Base-by-base conservation (phyloP, 2,888 invertebrate genomes). In the Gymnocheta viridis region DNA sequence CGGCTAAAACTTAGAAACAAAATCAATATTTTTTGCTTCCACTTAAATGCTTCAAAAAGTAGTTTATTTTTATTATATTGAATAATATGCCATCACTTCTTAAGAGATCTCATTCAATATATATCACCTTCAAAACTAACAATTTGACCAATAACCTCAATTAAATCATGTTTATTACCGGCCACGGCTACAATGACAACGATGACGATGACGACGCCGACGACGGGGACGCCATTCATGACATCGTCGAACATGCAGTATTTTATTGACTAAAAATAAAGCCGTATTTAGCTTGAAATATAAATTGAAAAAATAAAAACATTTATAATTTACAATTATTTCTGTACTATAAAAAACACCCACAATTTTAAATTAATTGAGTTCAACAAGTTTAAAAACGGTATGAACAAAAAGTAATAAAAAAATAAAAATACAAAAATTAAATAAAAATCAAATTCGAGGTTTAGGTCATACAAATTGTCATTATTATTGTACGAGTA, bases 371-470 rank as follows among this genome's bases (percentile, higher is more conserved):
- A 89, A 89, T 89, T 89, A 89, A 90, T 89, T 89, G 90, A 87
- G 90, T 90, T 90, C 89, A 89, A 89, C 86, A 87, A 89, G 90
- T 88, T 89, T 82, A 89, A 85, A 82, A 85, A 47, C 19, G 49
- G 62, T 41, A 51, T 27, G 6, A 44, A 62, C 12, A 4, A 24
- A 56, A 60, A 73, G 54, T 32, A 32, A 7, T n/a, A 35, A 44
- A 10, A 49, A 72, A 60, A 72, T 41, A 10, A 17, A 35, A 41
- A 64, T 12, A 66, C 2, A 38, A 66, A 70, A 47, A 80, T 73
- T 74, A 77, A 89, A 89, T 89, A 86, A 89, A 89, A 90, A 89
- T 89, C 89, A 89, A n/a, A 89, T 89, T 89, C 73, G 84, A 84
- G 81, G 84, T 78, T 84, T 78, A 84, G 84, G 84, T 84, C 81